Percentiles rank a stretch among this genome's conserved stretches.
These are phyloP conservation scores for Isichthys henryi DNA, from an alignment of 2,113 vertebrate genomes.

Conservation along the genomic window DNA sequence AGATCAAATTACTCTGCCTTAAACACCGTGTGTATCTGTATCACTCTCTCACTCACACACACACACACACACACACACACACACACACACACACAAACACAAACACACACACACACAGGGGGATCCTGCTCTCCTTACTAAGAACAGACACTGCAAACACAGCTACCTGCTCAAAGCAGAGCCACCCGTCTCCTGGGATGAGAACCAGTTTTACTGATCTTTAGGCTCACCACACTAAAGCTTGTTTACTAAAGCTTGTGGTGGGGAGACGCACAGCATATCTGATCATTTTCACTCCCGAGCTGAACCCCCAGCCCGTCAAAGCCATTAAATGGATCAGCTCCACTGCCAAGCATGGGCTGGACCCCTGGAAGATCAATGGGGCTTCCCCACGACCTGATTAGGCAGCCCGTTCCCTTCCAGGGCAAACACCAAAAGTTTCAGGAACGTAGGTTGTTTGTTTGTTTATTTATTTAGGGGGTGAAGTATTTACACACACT, in stretches of 20 bases:
- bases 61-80: background rate
- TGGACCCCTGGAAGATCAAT: background rate
- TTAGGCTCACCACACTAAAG: background rate
- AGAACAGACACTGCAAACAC: conserved; percentile 8
- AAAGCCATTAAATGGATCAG: background rate
- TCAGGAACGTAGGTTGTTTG: background rate
- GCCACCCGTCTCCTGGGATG: background rate
- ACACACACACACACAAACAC: background rate
- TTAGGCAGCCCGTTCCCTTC: background rate
- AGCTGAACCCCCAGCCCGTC: background rate
- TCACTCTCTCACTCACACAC: background rate
- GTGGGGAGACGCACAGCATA: background rate
- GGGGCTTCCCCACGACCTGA: background rate
- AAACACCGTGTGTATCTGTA: background rate
- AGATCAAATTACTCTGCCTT: background rate
- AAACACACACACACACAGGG: background rate
- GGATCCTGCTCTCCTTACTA: background rate
- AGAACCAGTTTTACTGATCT: background rate
- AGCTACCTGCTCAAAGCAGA: background rate
- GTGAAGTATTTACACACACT: background rate
- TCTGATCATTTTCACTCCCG: background rate
- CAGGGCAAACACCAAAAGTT: background rate
- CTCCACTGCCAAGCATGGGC: background rate
- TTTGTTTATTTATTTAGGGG: background rate
- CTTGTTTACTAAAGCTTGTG: background rate